A percentile compares a stretch with the other conserved stretches of the same genome.
phyloP scores from a whole-genome alignment of 2,113 vertebrate genomes.

The Uropsilus gracilis region DNA sequence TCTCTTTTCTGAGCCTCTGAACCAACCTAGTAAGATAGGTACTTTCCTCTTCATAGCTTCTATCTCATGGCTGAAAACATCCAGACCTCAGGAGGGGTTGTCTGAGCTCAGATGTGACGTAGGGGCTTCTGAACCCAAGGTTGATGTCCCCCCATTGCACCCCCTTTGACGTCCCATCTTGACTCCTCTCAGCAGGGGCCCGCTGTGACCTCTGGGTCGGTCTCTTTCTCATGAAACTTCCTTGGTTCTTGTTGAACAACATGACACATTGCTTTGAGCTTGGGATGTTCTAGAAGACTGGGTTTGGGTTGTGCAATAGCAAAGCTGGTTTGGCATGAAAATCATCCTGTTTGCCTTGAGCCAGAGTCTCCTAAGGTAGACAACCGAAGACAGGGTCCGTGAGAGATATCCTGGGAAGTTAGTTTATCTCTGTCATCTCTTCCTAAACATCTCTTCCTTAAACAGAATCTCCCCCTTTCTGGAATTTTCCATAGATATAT shows the following conservation, averaged over 20 bases:
- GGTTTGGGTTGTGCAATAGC: neutral
- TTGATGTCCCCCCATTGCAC: neutral
- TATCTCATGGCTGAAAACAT: neutral
- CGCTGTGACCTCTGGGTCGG: neutral
- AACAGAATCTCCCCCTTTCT: neutral
- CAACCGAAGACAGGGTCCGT: neutral
- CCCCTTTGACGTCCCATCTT: neutral
- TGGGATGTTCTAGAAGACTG: neutral
- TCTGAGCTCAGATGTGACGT: neutral
- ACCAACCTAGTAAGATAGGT: neutral
- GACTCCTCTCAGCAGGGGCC: neutral
- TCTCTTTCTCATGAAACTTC: neutral
- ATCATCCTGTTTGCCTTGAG: neutral
- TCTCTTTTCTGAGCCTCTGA: neutral
- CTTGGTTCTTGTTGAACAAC: neutral
- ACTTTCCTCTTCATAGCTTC: too few relatives aligned
- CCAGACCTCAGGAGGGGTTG: neutral
- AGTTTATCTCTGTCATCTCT: neutral
- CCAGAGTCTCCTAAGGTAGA: neutral
- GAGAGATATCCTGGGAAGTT: neutral
- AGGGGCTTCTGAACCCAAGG: neutral
- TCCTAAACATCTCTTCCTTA: neutral
- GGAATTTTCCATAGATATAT: neutral
- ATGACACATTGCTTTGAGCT: neutral
- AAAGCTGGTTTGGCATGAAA: slow-evolving; percentile 25